Base-by-base conservation (phyloP, 2,797 vertebrate genomes). In the Darevskia nairensis region DNA sequence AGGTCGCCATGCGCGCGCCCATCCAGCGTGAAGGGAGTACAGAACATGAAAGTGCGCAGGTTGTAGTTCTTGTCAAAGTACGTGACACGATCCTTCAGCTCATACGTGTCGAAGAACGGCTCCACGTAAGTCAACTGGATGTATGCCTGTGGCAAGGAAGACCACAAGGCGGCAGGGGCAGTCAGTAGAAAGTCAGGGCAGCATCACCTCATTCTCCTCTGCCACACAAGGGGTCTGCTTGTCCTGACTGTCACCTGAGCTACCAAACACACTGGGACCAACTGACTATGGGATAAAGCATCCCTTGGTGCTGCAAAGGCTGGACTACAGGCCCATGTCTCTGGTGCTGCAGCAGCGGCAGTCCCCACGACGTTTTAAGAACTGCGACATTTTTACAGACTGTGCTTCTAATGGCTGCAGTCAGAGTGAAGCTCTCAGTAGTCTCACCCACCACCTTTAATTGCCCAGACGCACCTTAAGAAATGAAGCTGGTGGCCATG, bases 61-160 rank as follows among this genome's bases (percentile, higher is more conserved):
- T 98, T 98, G 66, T 99, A 99, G 96, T 99, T 98, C 95, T 98
- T 98, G 94, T 98, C 98, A 2, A 99, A 99, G 95, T 98, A 99
- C 3, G 98, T 98, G 95, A 99, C 97, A 2, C 98, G 95, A 90
- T 98, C 98, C 92, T 98, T 99, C 81, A 98, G 96, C 95, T 99
- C 98, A 0, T 98, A 99, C 0, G 98, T 98, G 95, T 99, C 98
- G 1, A 99, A 99, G 96, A 97, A 98, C 0, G 98, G 98, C 90
- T 99, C 98, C 13, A 98, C 98, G 0, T 99, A 99, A 0, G 98
- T 99, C 96, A 99, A 98, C 95, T 99, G 98, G 93, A 99, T 98
- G 94, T 97, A 98, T n/a, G 98, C 98, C 98, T 98, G 93, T 19
- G 71, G n/a, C 13, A 1, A 0, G 1, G 0, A 39, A 15, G 6